These are phyloP conservation scores for Buteo buteo DNA, from an alignment of 2,113 vertebrate species.

Conservation along the genomic window DNA sequence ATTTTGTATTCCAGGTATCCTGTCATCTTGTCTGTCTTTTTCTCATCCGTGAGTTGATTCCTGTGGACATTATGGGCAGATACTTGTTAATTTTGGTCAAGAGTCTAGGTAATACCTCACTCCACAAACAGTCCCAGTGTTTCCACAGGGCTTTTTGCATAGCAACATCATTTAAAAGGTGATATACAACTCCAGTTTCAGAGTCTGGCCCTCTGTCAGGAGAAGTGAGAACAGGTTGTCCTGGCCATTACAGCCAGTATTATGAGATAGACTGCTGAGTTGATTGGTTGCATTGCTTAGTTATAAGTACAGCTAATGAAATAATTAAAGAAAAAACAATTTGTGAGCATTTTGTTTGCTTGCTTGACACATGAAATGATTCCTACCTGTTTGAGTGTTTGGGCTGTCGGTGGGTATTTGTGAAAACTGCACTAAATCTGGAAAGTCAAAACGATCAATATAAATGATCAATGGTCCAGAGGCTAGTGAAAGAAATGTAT, in stretches of 20 bases:
- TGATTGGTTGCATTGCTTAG: not conserved
- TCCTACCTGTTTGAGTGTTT: not conserved
- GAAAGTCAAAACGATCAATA: not conserved
- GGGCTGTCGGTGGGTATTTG: accelerated
- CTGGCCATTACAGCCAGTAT: not conserved
- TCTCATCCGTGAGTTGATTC: not conserved
- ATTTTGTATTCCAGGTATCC: not conserved
- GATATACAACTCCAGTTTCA: not conserved
- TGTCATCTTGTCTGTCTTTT: not conserved
- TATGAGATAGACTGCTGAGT: not conserved
- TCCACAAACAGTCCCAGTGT: not conserved
- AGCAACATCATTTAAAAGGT: not conserved
- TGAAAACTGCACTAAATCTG: not conserved
- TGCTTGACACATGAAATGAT: accelerated
- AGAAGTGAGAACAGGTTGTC: not conserved
- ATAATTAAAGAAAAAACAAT: not conserved
- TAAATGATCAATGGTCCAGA: not conserved
- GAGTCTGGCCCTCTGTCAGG: not conserved
- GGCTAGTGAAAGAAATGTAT: not conserved
- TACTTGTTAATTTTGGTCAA: not conserved
- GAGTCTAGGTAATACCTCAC: not conserved
- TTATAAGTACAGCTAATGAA: not conserved
- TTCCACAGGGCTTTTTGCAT: not conserved
- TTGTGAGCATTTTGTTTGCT: not conserved
- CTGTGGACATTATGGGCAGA: not conserved